A percentile compares a stretch with the other conserved stretches of the same genome.
Evolutionary conservation across 30 jellyfish, hydroid and myxozoan genomes (phyloP).

Genomic region (Cassiopea xamachana): DNA sequence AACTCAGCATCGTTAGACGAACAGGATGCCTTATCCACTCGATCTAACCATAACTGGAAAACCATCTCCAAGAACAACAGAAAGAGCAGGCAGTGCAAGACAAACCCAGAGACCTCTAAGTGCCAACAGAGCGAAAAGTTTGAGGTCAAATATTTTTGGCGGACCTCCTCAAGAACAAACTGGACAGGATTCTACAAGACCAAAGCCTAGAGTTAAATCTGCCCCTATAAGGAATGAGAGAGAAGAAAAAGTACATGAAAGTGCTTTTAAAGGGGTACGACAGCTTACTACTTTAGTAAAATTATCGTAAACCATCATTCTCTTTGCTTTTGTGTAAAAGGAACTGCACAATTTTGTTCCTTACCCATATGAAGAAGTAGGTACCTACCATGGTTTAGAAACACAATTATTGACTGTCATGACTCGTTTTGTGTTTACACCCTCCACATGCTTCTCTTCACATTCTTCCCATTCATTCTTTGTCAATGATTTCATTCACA

Average conservation of each 20-base stretch:
- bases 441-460: too few species aligned
- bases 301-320: not conserved
- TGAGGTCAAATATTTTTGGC: slow-evolving; percentile 71
- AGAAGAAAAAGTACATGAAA: not conserved
- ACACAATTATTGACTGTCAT: too few species aligned
- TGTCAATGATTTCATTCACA: too few species aligned
- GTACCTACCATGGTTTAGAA: too few species aligned
- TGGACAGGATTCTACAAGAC: slow-evolving; percentile 26
- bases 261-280: slow-evolving; percentile 30
- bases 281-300: not conserved
- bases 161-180: slow-evolving; percentile 15
- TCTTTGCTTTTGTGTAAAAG: too few species aligned
- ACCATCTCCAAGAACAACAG: slow-evolving; percentile 82
- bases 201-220: slow-evolving; percentile 56
- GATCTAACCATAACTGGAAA: slow-evolving; percentile 82
- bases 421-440: too few species aligned
- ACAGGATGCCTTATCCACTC: slow-evolving; percentile 71
- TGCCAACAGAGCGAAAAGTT: slow-evolving; percentile 70
- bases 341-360: too few species aligned
- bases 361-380: too few species aligned
- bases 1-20: too few species aligned
- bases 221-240: slow-evolving; percentile 38
- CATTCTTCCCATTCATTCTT: too few species aligned
- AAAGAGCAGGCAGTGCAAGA: slow-evolving; percentile 78
- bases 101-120: slow-evolving; percentile 72